phyloP scores from a whole-genome alignment of 2,888 invertebrate species.

The Orthosia gothica region DNA sequence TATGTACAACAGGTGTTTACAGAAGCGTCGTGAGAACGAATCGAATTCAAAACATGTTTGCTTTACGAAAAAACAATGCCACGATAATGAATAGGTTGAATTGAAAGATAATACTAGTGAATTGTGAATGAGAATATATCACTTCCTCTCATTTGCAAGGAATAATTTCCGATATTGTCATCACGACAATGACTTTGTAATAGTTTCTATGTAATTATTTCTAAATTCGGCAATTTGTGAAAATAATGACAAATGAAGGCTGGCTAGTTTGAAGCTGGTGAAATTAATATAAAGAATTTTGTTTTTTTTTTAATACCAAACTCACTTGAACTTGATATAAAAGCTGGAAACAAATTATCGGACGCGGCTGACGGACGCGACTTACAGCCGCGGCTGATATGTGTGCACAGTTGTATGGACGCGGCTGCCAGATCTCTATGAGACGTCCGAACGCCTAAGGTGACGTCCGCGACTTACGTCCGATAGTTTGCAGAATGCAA shows the following conservation, averaged over 20 bases:
- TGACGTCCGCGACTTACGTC: too few species aligned
- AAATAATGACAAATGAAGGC: not conserved
- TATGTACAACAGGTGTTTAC: constrained; percentile 29
- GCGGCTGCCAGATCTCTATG: too few species aligned
- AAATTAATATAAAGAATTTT: too few species aligned
- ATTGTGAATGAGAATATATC: constrained; percentile 2
- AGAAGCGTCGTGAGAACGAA: constrained; percentile 23
- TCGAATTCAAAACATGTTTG: constrained; percentile 37
- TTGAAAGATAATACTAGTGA: constrained; percentile 41
- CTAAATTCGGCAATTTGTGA: not conserved
- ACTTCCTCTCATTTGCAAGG: constrained; percentile 35
- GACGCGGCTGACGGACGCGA: too few species aligned
- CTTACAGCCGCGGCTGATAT: too few species aligned
- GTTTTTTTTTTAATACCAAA: not conserved
- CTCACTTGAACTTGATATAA: not conserved
- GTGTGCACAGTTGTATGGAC: too few species aligned
- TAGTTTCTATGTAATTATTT: not conserved
- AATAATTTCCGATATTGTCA: constrained; percentile 16
- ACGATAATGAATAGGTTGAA: constrained; percentile 29
- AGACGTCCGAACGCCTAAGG: too few species aligned
- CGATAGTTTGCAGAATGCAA: too few species aligned
- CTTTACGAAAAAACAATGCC: constrained; percentile 45
- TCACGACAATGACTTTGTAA: constrained; percentile 26
- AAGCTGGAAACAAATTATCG: too few species aligned
- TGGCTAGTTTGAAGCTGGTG: not conserved